phyloP scores from a whole-genome alignment of 2,888 invertebrate genomes.

The Limnephilus auricula region DNA sequence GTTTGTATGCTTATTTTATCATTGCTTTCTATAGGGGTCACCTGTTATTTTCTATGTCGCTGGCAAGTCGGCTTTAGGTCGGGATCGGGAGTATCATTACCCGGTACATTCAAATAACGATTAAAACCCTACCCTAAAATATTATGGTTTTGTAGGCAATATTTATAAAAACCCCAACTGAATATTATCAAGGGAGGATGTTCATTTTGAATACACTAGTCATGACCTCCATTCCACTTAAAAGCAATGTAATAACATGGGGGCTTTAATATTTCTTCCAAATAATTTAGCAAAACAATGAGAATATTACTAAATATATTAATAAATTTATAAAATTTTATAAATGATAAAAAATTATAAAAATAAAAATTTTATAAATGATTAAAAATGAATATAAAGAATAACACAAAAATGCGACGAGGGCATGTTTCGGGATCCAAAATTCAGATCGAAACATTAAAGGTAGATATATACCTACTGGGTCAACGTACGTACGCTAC shows the following conservation, averaged over 20 bases:
- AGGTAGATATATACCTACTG: too few species aligned
- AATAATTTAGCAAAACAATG: not conserved
- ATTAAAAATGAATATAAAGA: too few species aligned
- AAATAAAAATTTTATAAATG: too few species aligned
- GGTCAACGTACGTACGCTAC: too few species aligned
- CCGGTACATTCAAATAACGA: slow-evolving; percentile 45
- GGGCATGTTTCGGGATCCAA: too few species aligned
- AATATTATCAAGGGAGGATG: slow-evolving; percentile 6
- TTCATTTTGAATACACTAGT: not conserved
- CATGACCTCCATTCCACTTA: not conserved
- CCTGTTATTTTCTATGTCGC: not conserved
- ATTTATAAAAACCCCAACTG: slow-evolving; percentile 6
- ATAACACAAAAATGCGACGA: too few species aligned
- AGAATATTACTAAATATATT: not conserved
- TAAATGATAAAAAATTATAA: too few species aligned
- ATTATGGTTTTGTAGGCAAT: slow-evolving; percentile 28
- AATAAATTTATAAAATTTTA: not conserved
- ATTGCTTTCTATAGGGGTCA: not conserved
- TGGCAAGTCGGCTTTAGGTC: not conserved
- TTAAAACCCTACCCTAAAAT: slow-evolving; percentile 35
- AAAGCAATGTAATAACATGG: not conserved
- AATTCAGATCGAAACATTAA: too few species aligned
- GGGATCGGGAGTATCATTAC: slow-evolving; percentile 11
- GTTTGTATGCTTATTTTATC: too few species aligned
- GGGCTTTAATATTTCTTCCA: not conserved